Evolutionary conservation across 2,888 invertebrate species (phyloP).

Genomic region (Leucoma salicis): DNA sequence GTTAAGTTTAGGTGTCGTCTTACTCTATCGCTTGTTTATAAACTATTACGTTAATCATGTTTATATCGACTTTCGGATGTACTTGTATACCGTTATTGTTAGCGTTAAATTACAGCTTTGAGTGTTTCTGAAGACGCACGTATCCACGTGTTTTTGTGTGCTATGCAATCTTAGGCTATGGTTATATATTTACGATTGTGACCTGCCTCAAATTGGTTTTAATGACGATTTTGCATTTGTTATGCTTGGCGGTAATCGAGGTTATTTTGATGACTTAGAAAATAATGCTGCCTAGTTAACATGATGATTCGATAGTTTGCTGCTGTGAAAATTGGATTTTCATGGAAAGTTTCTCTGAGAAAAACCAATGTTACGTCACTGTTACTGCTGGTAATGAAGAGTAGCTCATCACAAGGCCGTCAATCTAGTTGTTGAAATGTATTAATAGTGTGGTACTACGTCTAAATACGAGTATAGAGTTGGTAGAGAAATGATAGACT

Average conservation of each 20-base stretch:
- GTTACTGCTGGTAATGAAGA: too few relatives aligned
- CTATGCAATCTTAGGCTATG: conserved; percentile 4
- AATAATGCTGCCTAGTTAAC: too few relatives aligned
- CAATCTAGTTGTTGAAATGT: too few relatives aligned
- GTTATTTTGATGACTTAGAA: too few relatives aligned
- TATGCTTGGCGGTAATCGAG: conserved; percentile 4
- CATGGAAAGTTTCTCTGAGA: too few relatives aligned
- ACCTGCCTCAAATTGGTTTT: conserved; percentile 42
- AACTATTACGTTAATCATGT: conserved; percentile 19
- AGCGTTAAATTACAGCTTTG: conserved; percentile 27
- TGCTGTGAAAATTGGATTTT: too few relatives aligned
- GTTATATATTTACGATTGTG: conserved; percentile 28
- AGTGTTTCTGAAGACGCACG: background rate
- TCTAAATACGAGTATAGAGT: too few relatives aligned
- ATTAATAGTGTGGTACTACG: too few relatives aligned
- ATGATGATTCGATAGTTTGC: too few relatives aligned
- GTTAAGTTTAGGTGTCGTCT: conserved; percentile 18
- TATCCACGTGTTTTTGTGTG: conserved; percentile 11
- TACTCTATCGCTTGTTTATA: conserved; percentile 24
- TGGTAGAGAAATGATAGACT: too few relatives aligned
- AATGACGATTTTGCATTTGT: conserved; percentile 10
- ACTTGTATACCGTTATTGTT: conserved; percentile 19
- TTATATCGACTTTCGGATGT: conserved; percentile 12
- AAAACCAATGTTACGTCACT: too few relatives aligned
- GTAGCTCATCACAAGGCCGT: too few relatives aligned